Conservation (phyloP, 2,888 invertebrate species). For the Parnassius smintheus region DNA sequence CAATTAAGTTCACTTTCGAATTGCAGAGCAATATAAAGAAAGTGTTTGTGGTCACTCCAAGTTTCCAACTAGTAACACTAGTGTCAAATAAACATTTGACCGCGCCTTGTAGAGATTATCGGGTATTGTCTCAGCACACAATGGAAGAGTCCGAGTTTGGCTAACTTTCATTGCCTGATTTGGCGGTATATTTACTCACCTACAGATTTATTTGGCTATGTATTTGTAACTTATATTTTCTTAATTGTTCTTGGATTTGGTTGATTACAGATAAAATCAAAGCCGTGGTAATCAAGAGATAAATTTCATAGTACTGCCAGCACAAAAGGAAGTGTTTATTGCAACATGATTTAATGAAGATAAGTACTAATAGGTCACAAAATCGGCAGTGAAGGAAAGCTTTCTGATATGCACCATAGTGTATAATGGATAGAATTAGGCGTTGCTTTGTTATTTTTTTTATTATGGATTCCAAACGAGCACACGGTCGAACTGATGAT, state of each 20-base stretch:
- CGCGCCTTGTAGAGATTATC: slow-evolving; percentile 43
- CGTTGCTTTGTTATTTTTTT: no score
- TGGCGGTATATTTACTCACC: slow-evolving; percentile 14
- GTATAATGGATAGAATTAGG: no score
- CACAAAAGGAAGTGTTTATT: no score
- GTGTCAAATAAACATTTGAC: slow-evolving; percentile 23
- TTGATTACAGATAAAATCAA: background rate
- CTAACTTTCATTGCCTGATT: slow-evolving; percentile 20
- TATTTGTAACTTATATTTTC: slow-evolving; percentile 7
- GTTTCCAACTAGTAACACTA: slow-evolving; percentile 29
- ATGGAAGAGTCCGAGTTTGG: slow-evolving; percentile 6
- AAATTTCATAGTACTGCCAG: no score
- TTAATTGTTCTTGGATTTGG: background rate
- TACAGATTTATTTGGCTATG: slow-evolving; percentile 2
- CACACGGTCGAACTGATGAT: no score
- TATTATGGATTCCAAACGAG: no score
- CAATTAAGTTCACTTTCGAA: slow-evolving; percentile 32
- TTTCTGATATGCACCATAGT: no score
- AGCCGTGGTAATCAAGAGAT: no score
- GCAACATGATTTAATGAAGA: no score
- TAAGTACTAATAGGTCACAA: no score
- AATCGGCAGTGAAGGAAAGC: no score
- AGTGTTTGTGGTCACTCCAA: slow-evolving; percentile 31
- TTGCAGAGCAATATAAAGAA: slow-evolving; percentile 34
- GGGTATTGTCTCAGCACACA: slow-evolving; percentile 44